Percentiles rank a stretch among this genome's conserved stretches.
Evolutionary conservation across 2,797 vertebrate genomes (phyloP).

Genomic region (Huso huso): DNA sequence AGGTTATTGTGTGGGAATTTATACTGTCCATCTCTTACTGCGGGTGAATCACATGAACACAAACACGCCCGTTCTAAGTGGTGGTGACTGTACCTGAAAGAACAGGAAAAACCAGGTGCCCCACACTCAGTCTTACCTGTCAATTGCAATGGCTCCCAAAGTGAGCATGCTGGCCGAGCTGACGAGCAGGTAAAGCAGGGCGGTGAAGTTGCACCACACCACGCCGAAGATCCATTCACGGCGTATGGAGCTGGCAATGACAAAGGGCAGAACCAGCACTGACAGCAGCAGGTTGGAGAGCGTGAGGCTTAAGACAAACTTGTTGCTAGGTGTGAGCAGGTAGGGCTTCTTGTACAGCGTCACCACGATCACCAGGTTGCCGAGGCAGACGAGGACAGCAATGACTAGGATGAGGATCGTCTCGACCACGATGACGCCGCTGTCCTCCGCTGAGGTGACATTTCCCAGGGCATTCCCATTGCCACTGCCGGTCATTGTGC

Average conservation of each 20-base stretch:
- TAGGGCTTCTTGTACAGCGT: slow-evolving; percentile 92
- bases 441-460: slow-evolving; percentile 29
- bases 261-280: slow-evolving; percentile 83
- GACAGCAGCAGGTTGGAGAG: slow-evolving; percentile 91
- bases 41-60: no score
- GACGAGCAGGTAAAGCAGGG: slow-evolving; percentile 90
- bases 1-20: no score
- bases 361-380: slow-evolving; percentile 82
- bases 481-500: slow-evolving; percentile 79
- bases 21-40: no score
- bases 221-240: slow-evolving; percentile 94
- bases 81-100: no score
- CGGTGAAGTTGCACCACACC: slow-evolving; percentile 97
- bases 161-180: slow-evolving; percentile 98
- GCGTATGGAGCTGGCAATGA: slow-evolving; percentile 79
- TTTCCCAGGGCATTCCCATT: slow-evolving; percentile 60
- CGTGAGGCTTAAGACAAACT: slow-evolving; percentile 96
- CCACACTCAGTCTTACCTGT: slow-evolving; percentile 64
- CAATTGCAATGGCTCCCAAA: slow-evolving; percentile 88
- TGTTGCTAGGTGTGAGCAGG: slow-evolving; percentile 94
- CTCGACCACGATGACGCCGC: slow-evolving; percentile 61
- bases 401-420: slow-evolving; percentile 80
- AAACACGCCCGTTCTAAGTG: no score
- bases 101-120: no score
- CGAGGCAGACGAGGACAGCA: slow-evolving; percentile 80